These are phyloP conservation scores for Virgularia gustaviana DNA, from an alignment of 92 coral and sea anemone species.

Conservation along the genomic window DNA sequence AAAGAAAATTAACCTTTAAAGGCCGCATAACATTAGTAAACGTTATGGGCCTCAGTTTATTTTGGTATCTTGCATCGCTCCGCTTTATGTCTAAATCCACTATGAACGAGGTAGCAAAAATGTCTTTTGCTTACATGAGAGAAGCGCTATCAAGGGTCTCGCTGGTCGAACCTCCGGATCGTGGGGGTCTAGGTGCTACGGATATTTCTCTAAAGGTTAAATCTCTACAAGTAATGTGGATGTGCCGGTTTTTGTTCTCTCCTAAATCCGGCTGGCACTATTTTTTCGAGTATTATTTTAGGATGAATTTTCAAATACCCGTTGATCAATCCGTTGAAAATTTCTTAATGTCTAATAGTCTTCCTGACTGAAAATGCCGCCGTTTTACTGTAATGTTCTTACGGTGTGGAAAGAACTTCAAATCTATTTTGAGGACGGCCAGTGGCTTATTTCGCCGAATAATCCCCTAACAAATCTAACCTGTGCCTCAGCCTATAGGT, in stretches of 20 bases:
- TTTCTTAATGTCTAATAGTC: neutral
- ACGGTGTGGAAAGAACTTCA: neutral
- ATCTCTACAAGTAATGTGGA: neutral
- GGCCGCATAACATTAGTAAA: neutral
- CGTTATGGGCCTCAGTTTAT: neutral
- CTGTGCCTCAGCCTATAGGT: neutral
- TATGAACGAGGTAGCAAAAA: neutral
- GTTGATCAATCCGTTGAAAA: neutral
- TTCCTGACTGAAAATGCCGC: neutral
- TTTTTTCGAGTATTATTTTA: neutral
- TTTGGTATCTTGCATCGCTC: neutral
- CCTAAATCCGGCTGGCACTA: neutral
- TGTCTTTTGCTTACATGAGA: neutral
- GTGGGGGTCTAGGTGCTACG: neutral
- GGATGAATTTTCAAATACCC: neutral
- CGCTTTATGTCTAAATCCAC: neutral
- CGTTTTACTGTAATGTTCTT: neutral
- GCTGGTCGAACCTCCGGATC: neutral
- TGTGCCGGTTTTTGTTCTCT: neutral
- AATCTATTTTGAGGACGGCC: neutral
- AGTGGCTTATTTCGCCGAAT: neutral
- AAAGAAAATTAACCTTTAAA: neutral
- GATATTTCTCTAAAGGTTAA: neutral
- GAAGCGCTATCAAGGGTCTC: neutral
- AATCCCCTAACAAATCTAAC: neutral